Conservation (phyloP, 2,113 vertebrate genomes). For the Mormoops blainvillei region DNA sequence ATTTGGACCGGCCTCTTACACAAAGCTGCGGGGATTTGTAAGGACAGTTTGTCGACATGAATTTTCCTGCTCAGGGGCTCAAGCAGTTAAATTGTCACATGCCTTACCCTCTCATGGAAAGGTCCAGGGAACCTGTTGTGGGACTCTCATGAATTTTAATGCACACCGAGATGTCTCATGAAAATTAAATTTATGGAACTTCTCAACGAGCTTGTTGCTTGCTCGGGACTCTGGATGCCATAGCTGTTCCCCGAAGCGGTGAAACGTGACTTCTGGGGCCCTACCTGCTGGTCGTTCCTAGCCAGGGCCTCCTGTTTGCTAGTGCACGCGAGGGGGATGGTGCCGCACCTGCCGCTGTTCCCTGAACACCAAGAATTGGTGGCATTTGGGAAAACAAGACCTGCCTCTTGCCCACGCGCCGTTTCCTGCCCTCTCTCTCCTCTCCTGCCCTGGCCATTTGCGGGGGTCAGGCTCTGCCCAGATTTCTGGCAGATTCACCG, state of each 20-base stretch:
- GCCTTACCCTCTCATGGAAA: background rate
- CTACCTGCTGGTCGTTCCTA: rapidly evolving
- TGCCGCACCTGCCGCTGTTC: too few relatives aligned
- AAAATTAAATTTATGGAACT: background rate
- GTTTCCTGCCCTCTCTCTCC: background rate
- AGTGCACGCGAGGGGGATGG: rapidly evolving
- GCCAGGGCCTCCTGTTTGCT: background rate
- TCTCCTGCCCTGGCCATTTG: background rate
- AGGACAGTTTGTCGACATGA: background rate
- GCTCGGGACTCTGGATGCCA: rapidly evolving
- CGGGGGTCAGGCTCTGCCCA: background rate
- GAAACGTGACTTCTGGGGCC: rapidly evolving
- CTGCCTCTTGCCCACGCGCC: rapidly evolving
- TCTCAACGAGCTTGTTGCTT: background rate
- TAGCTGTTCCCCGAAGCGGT: background rate
- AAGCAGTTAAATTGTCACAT: background rate
- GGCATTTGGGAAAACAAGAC: background rate
- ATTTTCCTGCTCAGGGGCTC: background rate
- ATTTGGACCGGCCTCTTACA: background rate
- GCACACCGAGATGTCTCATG: background rate
- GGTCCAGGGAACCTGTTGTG: background rate
- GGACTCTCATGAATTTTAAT: background rate
- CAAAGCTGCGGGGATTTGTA: background rate
- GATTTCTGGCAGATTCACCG: background rate
- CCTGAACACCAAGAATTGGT: too few relatives aligned